Percentiles rank a stretch among this genome's conserved stretches.
These are phyloP conservation scores for Cricetomys ansorgei DNA, from an alignment of 2,113 vertebrate genomes.

Conservation along the genomic window DNA sequence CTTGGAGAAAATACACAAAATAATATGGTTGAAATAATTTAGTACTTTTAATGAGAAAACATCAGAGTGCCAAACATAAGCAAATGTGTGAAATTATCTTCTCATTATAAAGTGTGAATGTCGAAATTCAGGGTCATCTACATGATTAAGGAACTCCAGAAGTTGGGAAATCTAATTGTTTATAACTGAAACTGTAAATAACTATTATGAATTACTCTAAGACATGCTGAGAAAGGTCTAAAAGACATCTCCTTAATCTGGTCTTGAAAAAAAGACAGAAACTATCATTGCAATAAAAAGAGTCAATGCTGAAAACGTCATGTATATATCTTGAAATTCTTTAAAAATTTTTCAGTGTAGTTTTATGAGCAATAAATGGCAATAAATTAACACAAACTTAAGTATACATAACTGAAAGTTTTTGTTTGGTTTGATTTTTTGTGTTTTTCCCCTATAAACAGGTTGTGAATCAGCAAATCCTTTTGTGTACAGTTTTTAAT, in stretches of 20 bases:
- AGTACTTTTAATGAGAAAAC: constrained; percentile 37
- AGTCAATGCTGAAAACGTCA: neutral
- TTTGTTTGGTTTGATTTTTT: neutral
- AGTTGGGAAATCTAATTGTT: neutral
- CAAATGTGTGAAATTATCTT: constrained; percentile 52
- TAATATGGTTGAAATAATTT: constrained; percentile 38
- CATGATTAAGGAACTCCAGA: constrained; percentile 19
- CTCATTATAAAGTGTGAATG: constrained; percentile 34
- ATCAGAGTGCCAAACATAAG: constrained; percentile 34
- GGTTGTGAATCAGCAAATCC: neutral
- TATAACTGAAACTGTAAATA: constrained; percentile 55
- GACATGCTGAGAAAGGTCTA: neutral
- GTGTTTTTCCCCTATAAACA: neutral
- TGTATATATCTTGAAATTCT: neutral
- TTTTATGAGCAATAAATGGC: neutral
- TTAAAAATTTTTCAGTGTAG: neutral
- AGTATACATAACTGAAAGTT: neutral
- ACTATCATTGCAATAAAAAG: constrained; percentile 14
- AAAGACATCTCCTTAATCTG: neutral
- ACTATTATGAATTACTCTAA: neutral
- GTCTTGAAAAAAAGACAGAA: constrained; percentile 45
- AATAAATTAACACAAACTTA: neutral
- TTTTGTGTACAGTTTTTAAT: no score
- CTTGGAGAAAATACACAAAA: neutral
- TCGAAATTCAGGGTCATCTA: constrained; percentile 50